phyloP scores from a whole-genome alignment of 2,113 vertebrate species.

The Ictalurus furcatus region DNA sequence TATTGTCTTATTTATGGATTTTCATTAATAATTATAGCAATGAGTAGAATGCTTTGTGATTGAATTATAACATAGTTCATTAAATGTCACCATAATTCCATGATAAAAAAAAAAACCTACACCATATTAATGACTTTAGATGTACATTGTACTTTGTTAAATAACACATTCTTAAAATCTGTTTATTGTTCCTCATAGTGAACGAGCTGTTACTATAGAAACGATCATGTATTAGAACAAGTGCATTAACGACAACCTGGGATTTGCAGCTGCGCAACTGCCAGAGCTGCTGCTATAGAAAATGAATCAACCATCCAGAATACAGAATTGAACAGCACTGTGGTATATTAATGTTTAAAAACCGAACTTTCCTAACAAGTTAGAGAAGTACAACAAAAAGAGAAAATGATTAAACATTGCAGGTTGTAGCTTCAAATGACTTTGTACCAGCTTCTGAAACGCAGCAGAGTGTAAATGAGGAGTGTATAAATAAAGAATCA shows the following conservation, averaged over 20 bases:
- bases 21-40: not conserved
- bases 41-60: not conserved
- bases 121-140: not conserved
- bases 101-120: not conserved
- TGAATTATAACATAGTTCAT: not conserved
- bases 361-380: not conserved
- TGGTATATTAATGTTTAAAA: not conserved
- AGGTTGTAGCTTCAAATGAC: conserved; percentile 3
- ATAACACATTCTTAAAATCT: not conserved
- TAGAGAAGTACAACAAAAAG: not conserved
- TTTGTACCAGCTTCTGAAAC: not conserved
- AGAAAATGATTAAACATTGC: not conserved
- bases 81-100: not conserved
- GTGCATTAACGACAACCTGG: not conserved
- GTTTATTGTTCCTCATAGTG: not conserved
- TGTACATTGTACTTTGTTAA: not conserved
- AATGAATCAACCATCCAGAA: not conserved
- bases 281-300: not conserved
- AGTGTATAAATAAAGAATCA: conserved; percentile 13
- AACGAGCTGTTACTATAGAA: not conserved
- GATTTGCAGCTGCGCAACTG: not conserved
- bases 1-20: not conserved
- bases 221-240: not conserved
- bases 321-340: not conserved
- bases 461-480: conserved; percentile 8